phyloP scores from a whole-genome alignment of 1,140 invertebrate species.

The Brachystomella parvula region DNA sequence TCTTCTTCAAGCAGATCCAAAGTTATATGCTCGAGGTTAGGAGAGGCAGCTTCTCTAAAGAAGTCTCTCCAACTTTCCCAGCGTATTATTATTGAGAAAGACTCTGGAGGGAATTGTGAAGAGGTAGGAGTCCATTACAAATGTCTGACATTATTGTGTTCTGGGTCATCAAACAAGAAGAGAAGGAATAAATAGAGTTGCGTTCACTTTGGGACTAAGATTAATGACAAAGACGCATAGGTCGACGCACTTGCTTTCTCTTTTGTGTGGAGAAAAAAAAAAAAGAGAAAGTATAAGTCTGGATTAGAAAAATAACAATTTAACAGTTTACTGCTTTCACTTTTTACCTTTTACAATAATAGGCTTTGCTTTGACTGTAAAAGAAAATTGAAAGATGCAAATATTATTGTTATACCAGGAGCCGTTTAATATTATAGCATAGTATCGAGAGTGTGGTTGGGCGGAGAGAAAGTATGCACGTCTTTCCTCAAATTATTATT shows the following conservation, averaged over 20 bases:
- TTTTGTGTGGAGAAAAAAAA: background rate
- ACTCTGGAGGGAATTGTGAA: background rate
- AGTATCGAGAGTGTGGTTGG: background rate
- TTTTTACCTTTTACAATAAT: background rate
- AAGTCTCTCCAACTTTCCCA: too few relatives aligned
- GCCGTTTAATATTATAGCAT: background rate
- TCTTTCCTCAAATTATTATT: background rate
- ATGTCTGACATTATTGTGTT: constrained; percentile 39
- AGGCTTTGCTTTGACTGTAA: background rate
- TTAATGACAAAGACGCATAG: constrained; percentile 37
- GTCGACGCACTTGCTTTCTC: background rate
- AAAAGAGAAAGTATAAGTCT: background rate
- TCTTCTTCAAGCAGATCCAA: too few relatives aligned
- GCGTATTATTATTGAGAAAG: background rate
- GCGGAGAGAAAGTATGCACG: background rate
- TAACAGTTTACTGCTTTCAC: background rate
- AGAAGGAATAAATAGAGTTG: constrained; percentile 39
- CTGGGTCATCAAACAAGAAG: constrained; percentile 39
- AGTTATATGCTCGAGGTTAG: background rate
- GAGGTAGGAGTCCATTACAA: constrained; percentile 35
- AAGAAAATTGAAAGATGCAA: background rate
- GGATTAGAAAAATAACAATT: background rate
- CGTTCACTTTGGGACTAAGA: constrained; percentile 37
- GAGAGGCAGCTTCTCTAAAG: too few relatives aligned
- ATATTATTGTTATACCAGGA: background rate